phyloP scores from a whole-genome alignment of 2,113 vertebrate genomes.

The Thunnus thynnus region DNA sequence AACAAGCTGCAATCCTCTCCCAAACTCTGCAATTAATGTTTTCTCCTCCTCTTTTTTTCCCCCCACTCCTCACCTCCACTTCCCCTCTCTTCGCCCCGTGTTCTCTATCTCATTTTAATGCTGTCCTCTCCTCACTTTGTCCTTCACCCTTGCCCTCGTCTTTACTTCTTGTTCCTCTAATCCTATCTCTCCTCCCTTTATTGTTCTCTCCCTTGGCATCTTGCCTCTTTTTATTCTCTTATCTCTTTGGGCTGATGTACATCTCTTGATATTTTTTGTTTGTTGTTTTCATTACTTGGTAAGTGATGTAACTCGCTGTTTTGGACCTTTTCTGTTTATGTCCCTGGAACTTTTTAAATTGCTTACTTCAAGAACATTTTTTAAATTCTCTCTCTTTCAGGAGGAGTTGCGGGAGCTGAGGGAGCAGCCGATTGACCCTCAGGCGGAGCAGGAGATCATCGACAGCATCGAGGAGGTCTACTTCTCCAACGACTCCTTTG shows the following conservation, averaged over 20 bases:
- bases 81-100: constrained; percentile 14
- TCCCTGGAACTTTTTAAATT: constrained; percentile 11
- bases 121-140: constrained; percentile 29
- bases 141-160: constrained; percentile 38
- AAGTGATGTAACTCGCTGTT: constrained; percentile 32
- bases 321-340: constrained; percentile 18
- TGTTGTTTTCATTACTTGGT: constrained; percentile 21
- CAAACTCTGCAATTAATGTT: constrained; percentile 18
- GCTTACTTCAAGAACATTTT: constrained; percentile 14
- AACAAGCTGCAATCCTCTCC: constrained; percentile 56
- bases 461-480: constrained; percentile 97
- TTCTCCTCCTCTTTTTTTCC: background rate
- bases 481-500: constrained; percentile 95
- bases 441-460: constrained; percentile 97
- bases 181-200: background rate
- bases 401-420: constrained; percentile 94
- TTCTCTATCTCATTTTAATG: constrained; percentile 39
- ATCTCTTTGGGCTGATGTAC: background rate
- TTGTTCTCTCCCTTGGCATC: background rate
- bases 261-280: background rate
- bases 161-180: background rate
- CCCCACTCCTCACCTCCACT: background rate
- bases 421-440: constrained; percentile 94
- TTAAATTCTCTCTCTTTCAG: constrained; percentile 72
- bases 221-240: background rate